Base-by-base conservation (phyloP, 2,888 invertebrate genomes). In the Linyphia triangularis region DNA sequence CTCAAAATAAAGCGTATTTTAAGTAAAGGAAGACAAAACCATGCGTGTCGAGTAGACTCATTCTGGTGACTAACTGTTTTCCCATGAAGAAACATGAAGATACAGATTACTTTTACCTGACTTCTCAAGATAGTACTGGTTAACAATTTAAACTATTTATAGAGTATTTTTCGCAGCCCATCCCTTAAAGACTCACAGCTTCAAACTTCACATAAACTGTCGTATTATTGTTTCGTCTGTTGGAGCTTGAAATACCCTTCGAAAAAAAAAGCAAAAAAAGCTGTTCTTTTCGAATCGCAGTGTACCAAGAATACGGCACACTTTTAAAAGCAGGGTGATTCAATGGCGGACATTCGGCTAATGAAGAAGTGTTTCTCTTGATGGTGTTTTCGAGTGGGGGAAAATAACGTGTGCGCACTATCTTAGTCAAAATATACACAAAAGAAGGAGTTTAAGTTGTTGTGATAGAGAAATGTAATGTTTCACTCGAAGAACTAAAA, bases 201-300 rank as follows among this genome's bases (percentile, higher is more conserved):
- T 16, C 51, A 5, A 1, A 16, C 51, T 10, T 3, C 51, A 51
- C 51, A 67, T 30, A 79, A 33, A 79, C 26, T 1, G 26, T 65
- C 78, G 43, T 79, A 67, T 78, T 78, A 78, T 79, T 79, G 78
- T 79, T 67, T 79, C 67, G 78, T 79, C 78, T 79, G 51, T 28
- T 43, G 10, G 30, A n/a, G 65, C 40, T 59, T 61, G 37, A 77
- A 77, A 30, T 24, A 40, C 43, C 24, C 22, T 2, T 4, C 13
- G 9, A 24, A 33, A 59, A 40, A 43, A 1, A 16, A 43, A 13
- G 16, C 43, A 59, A 59, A 1, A 22, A 57, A 28, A 30, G 10
- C 6, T 30, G 43, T 57, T 75, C 65, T 70, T 37, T 22, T 28
- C 1, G n/a, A 51, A 51, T 51, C n/a, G 5, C n/a, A n/a, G 1